Base-by-base conservation (phyloP, 1,140 invertebrate species). In the Eupristina koningsbergeri region DNA sequence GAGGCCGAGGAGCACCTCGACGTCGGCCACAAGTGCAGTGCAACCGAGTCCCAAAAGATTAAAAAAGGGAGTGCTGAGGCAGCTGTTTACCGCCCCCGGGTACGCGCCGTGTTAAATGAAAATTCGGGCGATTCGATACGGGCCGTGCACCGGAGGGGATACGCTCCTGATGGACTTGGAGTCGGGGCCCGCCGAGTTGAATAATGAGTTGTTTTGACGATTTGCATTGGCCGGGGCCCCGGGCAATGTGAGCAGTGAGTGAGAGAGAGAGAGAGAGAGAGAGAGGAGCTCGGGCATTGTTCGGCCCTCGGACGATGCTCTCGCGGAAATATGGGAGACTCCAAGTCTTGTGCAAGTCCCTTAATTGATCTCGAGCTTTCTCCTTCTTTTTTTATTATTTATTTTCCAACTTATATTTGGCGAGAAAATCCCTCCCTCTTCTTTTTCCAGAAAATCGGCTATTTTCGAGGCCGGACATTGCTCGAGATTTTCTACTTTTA, bases 141-240 rank as follows among this genome's bases (percentile, higher is more conserved):
- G 75, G 17, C 53, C 45, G 31, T 34, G 58, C 71, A 64, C 80
- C 69, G 34, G n/a, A 71, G 67, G 67, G 67, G 36, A 26, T 71
- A 31, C 31, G 61, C 58, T 47, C 34, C 74, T 50, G 47, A 39
- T 69, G 80, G 63, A 81, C 74, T 81, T 58, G 41, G 64, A 71
- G 79, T 7, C n/a, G 64, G 17, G 58, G 58, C 67, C 81, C 74
- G 74, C 74, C 63, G 75, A 78, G 69, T 64, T 69, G 76, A 83
- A 79, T 83, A 83, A 83, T 83, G 81, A 83, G 81, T 83, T 83
- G 74, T 83, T 83, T 83, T 83, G 81, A 83, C 81, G 81, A 83
- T 79, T 83, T 79, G 81, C 75, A 79, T 79, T 78, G 81, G 67
- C n/a, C 75, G 31, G 78, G 45, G 47, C 80, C 69, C 29, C 53